A percentile compares a stretch with the other conserved stretches of the same genome.
Conservation (phyloP, 2,113 vertebrate genomes). For the Chrysemys picta region DNA sequence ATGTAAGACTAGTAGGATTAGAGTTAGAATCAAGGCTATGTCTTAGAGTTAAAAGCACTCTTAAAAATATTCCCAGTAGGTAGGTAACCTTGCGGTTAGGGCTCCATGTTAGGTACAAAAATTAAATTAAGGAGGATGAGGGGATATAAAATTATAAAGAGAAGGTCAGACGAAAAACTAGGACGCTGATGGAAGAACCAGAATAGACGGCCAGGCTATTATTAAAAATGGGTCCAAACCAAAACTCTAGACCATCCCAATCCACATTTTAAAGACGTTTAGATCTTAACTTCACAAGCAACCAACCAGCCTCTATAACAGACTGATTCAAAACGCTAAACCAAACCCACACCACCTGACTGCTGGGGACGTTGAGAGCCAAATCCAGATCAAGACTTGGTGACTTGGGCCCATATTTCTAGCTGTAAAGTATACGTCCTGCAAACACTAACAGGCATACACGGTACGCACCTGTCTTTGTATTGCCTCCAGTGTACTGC, state of each 20-base stretch:
- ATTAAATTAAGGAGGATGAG: background rate
- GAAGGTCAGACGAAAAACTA: background rate
- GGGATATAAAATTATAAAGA: background rate
- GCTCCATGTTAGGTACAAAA: background rate
- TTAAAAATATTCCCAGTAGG: background rate
- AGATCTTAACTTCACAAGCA: background rate
- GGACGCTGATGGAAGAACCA: background rate
- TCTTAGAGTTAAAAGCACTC: background rate
- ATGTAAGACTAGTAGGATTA: background rate
- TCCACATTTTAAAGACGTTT: background rate
- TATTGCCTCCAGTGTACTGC: slow-evolving; percentile 87
- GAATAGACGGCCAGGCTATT: background rate
- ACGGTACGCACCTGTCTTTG: slow-evolving; percentile 83
- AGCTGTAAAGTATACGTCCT: background rate
- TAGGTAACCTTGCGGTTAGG: background rate
- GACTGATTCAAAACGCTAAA: background rate
- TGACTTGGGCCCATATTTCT: background rate
- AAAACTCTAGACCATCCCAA: rapidly evolving
- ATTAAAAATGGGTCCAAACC: background rate
- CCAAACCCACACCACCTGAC: background rate
- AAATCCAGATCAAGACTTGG: background rate
- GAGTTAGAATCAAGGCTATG: background rate
- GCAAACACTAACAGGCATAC: background rate
- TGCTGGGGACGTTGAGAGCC: background rate
- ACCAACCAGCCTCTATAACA: background rate